Evolutionary conservation across 2,888 invertebrate species (phyloP), one percentile per base, ranked within the genome.

Genomic region (Oligia strigilis): DNA sequence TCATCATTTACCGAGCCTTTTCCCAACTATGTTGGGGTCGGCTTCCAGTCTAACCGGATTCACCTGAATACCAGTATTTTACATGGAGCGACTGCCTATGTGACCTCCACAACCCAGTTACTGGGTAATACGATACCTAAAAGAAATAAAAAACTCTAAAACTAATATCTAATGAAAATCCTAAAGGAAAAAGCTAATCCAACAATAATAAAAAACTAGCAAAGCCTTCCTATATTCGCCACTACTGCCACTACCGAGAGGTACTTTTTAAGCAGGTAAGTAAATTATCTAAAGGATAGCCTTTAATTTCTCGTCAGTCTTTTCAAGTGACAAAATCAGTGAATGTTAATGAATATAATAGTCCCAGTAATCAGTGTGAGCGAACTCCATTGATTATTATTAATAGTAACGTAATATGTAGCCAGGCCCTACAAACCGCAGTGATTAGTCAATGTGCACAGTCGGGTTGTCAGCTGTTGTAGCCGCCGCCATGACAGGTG

Each of bases 361-460:
- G 8, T 52, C 8, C 6, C 19, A 17, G 19, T 17, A 58, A 71
- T 36, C 29, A 36, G 64, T 70, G 40, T 40, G 19, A 36, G 14
- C 13, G 19, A 23, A 0, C 19, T 58, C 19, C 23, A 52, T 58
- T 9, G 19, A 36, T 65, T 14, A 65, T 72, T 73, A 77, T 72
- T 52, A 60, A 71, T 58, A n/a, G 43, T n/a, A 67, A 60, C 40
- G 77, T 75, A 52, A 81, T 55, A 62, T 23, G 36, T 52, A 65
- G 58, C 36, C 17, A 60, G n/a, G 23, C 52, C 19, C 19, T 79
- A 74, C 73, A 17, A 71, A 81, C 84, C 85, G 65, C 85, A 84
- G 75, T 52, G 43, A 84, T 84, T 84, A 84, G 80, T 84, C 66
- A 80, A 52, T 49, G 52, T 55, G 72, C 77, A 49, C 77, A 78